Base-by-base conservation (phyloP, 2,797 vertebrate genomes). In the Schizopygopsis malacanthus region DNA sequence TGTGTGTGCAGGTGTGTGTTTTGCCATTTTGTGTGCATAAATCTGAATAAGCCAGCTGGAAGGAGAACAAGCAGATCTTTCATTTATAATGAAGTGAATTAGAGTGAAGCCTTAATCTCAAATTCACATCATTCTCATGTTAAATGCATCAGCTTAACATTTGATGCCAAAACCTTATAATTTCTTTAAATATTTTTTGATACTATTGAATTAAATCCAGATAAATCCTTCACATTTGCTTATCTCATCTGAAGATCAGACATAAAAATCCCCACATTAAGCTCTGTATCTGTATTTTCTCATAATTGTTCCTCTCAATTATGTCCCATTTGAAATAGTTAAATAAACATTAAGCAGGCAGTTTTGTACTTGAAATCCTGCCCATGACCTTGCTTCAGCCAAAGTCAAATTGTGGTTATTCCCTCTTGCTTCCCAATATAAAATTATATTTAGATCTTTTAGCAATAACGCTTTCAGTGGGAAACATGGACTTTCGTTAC, bases 371-470 rank as follows among this genome's bases (percentile, higher is more conserved):
- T 85, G 72, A 88, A 86, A 81, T 33, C 87, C 81, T 85, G 76
- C 67, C 86, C 82, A 47, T 82, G 89, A 89, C 88, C 87, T 90
- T 86, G 83, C 84, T 73, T 81, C 77, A 83, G 87, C 82, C 79
- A 73, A 84, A 88, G 83, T 72, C 73, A 80, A 87, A 81, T 59
- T 81, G 84, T 43, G 82, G 76, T 37, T 78, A 22, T 85, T 88
- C 89, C 79, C 85, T 79, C 52, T 77, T 84, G 87, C 69, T 73
- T 81, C 63, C 73, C 85, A 75, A 89, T 89, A 88, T 88, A 79
- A 73, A 79, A 80, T 22, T 73, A 78, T 79, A 86, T 90, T 90
- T 89, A 89, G 84, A 80, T 80, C 71, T 61, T 76, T 69, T 65
- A 47, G 61, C 86, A 86, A 89, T 85, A 84, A 84, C 72, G 72